Percentiles rank a stretch among this genome's conserved stretches.
Conservation (phyloP, 2,113 vertebrate species). For the Hippoglossus stenolepis region DNA sequence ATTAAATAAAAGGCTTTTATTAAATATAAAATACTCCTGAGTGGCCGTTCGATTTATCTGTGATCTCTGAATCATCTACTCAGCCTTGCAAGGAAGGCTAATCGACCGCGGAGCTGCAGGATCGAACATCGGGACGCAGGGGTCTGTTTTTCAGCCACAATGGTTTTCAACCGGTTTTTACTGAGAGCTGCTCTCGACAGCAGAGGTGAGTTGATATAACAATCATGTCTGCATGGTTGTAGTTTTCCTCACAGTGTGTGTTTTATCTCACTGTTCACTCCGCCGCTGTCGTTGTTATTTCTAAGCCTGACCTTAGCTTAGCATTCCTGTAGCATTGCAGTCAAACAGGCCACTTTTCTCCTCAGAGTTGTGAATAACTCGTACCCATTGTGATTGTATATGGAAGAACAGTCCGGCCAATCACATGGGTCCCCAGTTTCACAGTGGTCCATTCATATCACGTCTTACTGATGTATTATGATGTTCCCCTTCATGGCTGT, state of each 20-base stretch:
- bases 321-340: conserved; percentile 11
- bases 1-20: neutral
- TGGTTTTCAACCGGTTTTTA: conserved; percentile 69
- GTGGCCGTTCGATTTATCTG: conserved; percentile 26
- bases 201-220: conserved; percentile 60
- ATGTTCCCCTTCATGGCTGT: neutral
- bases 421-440: too few species aligned
- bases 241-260: fast-evolving
- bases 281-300: neutral
- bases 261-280: neutral
- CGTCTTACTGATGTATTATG: too few species aligned
- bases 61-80: neutral
- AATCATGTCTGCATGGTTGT: fast-evolving
- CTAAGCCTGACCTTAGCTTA: conserved; percentile 76
- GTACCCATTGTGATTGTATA: too few species aligned
- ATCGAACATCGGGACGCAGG: neutral
- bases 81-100: conserved; percentile 25
- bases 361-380: too few species aligned
- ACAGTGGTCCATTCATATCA: neutral
- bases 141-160: conserved; percentile 33
- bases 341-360: neutral
- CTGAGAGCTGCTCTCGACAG: conserved; percentile 35
- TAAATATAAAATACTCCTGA: neutral
- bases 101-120: conserved; percentile 25
- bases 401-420: too few species aligned